These are phyloP conservation scores for Thunnus maccoyii DNA, from an alignment of 2,113 vertebrate genomes.

Conservation along the genomic window DNA sequence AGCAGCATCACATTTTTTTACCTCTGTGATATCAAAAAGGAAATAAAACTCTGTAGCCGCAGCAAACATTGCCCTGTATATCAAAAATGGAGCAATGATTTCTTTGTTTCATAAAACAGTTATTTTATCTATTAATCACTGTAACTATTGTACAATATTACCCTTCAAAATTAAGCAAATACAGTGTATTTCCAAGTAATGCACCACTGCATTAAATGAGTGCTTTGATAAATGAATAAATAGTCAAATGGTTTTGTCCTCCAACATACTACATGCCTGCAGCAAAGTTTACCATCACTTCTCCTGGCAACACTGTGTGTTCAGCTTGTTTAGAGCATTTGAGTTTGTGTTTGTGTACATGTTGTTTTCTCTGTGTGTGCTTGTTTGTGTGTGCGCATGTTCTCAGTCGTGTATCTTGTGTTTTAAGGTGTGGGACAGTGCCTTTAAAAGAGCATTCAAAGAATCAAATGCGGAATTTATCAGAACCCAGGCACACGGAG, in stretches of 20 bases:
- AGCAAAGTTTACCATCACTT: conserved; percentile 39
- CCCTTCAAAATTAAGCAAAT: not conserved
- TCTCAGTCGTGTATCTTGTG: not conserved
- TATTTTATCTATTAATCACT: conserved; percentile 10
- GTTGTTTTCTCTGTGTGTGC: not conserved
- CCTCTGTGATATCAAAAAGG: conserved; percentile 1
- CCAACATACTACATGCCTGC: not conserved
- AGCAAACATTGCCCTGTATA: conserved; percentile 1
- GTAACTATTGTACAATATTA: conserved; percentile 5
- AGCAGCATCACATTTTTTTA: conserved; percentile 38
- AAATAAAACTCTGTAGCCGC: conserved; percentile 6
- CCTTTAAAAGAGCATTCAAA: conserved; percentile 43
- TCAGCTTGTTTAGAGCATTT: conserved; percentile 5
- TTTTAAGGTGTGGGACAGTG: conserved; percentile 20
- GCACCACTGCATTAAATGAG: conserved; percentile 14
- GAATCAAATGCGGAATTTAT: conserved; percentile 12
- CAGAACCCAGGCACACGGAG: conserved; percentile 8
- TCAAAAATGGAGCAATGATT: not conserved
- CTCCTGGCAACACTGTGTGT: not conserved
- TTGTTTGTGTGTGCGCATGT: not conserved
- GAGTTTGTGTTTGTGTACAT: not conserved
- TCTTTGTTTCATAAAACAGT: not conserved
- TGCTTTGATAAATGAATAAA: conserved; percentile 30
- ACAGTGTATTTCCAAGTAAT: conserved; percentile 3
- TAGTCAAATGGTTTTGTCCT: conserved; percentile 18